Evolutionary conservation across 2,797 vertebrate genomes (phyloP), one percentile per base, ranked within the genome.

Genomic region (Austrolebias charrua): DNA sequence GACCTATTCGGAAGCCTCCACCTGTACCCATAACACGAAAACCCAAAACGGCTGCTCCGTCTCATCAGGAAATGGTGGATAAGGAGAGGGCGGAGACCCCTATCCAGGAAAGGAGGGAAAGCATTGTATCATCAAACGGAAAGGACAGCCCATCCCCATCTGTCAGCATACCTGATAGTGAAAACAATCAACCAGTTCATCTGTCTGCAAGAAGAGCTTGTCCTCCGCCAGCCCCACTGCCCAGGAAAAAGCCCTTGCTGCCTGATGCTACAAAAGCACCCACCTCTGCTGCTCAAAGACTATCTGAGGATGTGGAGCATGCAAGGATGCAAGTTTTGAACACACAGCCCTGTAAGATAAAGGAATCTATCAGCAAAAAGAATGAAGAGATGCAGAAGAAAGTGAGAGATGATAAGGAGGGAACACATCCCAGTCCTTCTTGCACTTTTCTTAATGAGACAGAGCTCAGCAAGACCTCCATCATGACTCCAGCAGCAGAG

Each of bases 21-120:
- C 95, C 94, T 64, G 14, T 90, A 66, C 94, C 92, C 55, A 89
- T 93, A 60, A 94, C 91, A 63, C 90, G 90, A 80, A 96, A 94
- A 82, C 85, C 86, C 47, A 87, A 73, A n/a, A 65, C 72, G 70
- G 62, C 86, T 1, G 78, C 73, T 52, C 81, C 93, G 0, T 67
- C 86, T 53, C 75, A 78, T 42, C 95, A 96, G 83, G 93, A 94
- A 84, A 92, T 91, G 79, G 63, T 93, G 63, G 94, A 94, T 69
- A 69, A 70, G 16, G 61, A 59, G 10, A 62, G 40, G 42, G 73
- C 35, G 66, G 80, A 79, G 52, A 76, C 38, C n/a, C 11, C 45
- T 20, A 54, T 35, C 44, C 75, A 69, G 68, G 74, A 88, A 69
- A 45, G 86, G 71, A 88, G 70, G 80, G 69, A 79, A 43, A 83